These are phyloP conservation scores for Drosophila robusta DNA, from an alignment of 2,888 invertebrate genomes.

Conservation along the genomic window DNA sequence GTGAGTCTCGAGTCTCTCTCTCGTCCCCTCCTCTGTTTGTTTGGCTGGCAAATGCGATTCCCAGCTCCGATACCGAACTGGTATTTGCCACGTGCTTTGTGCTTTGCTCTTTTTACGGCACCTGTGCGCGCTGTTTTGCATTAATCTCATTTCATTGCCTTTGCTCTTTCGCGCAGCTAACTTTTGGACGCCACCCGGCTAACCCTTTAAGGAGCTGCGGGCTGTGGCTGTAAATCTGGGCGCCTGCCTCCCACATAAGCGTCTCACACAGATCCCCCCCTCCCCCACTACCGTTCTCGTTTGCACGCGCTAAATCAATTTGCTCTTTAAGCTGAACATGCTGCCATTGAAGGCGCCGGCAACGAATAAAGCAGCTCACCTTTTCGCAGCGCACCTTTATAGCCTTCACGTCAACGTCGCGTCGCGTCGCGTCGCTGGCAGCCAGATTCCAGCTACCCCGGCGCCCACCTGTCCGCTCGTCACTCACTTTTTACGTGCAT, in stretches of 20 bases:
- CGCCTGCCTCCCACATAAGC: constrained; percentile 19
- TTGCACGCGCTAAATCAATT: constrained; percentile 82
- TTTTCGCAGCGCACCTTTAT: constrained; percentile 57
- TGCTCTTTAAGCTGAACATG: constrained; percentile 63
- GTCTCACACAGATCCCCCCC: neutral
- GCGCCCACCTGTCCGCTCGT: constrained; percentile 13
- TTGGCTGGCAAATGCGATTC: constrained; percentile 35
- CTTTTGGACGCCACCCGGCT: constrained; percentile 18
- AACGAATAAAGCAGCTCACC: constrained; percentile 12
- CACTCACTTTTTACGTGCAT: constrained; percentile 47
- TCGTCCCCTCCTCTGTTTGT: constrained; percentile 25
- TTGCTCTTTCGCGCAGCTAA: constrained; percentile 3
- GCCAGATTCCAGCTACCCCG: neutral
- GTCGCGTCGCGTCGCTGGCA: constrained; percentile 33
- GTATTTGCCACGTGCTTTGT: constrained; percentile 64
- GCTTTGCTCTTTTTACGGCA: constrained; percentile 51
- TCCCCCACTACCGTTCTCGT: constrained; percentile 51
- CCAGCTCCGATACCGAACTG: constrained; percentile 26
- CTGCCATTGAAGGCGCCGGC: constrained; percentile 16
- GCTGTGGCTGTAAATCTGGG: constrained; percentile 54
- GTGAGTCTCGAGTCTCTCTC: constrained; percentile 40
- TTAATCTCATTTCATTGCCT: constrained; percentile 79
- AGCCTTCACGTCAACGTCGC: constrained; percentile 52
- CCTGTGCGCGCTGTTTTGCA: constrained; percentile 71
- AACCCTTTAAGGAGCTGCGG: constrained; percentile 18